Evolutionary conservation across 2,113 vertebrate genomes (phyloP), one percentile per base, ranked within the genome.

Genomic region (Petrocephalus microphthalmus): DNA sequence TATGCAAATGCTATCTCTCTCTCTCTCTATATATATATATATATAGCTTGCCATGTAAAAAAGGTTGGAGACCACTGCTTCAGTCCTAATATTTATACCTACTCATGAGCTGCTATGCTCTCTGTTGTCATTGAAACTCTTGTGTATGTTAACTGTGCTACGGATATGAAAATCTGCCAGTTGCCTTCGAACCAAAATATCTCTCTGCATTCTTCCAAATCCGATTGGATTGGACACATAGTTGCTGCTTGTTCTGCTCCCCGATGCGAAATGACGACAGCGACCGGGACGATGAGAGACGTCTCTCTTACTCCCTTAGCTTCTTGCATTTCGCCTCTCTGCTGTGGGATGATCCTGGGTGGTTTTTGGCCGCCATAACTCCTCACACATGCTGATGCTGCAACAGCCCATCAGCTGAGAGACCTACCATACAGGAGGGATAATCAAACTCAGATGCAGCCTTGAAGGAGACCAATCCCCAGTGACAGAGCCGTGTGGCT

Each of bases 381-480:
- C 42, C 60, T 45, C 85, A 37, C 22, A 47, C 22, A 25, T 60
- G 53, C 37, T 60, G 52, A 84, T 83, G 10, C 37, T 57, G 52
- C 52, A 37, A 20, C 52, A 83, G 17, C 22, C 52, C 4, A 37
- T 33, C 74, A 82, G 15, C 25, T 53, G n/a, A 42, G 33, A 42
- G 2, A 45, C 13, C 87, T 88, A 11, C 20, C 42, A 29, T 20
- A 19, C 19, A 49, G 29, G 33, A 22, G 37, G 8, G 71, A 81
- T 82, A 82, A 81, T 88, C 15, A 37, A 81, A 82, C 57, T 84
- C 52, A 82, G 78, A 88, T 49, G 78, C 54, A 57, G 42, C 52
- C 20, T 52, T 33, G 78, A 84, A 84, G 10, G 78, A 11, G 25
- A 45, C 87, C 54, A 83, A 47, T 57, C 37, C 20, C 83, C 87